These are phyloP conservation scores for Aphrophora alni DNA, from an alignment of 2,888 invertebrate genomes.

Conservation along the genomic window DNA sequence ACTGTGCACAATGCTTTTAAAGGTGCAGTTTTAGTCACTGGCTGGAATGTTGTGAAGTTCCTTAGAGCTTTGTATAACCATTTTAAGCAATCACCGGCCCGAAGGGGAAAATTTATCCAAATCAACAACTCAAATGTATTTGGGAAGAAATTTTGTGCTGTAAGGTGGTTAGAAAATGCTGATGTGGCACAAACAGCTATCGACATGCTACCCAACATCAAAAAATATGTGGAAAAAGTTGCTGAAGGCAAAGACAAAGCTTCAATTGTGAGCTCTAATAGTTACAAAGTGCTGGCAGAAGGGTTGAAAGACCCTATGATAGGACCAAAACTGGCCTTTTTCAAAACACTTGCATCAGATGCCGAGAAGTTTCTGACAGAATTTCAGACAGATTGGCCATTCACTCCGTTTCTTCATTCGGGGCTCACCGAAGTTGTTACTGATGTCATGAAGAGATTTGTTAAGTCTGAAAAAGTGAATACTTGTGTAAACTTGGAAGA, in stretches of 20 bases:
- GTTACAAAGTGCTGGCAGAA: background rate
- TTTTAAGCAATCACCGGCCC: background rate
- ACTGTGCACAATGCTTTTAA: too few species aligned
- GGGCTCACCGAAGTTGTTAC: background rate
- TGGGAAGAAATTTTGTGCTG: background rate
- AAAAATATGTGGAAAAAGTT: background rate
- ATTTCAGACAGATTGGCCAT: slow-evolving; percentile 22
- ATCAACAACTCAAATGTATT: background rate
- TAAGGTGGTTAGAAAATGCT: too few species aligned
- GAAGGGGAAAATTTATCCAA: background rate
- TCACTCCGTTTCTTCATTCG: background rate
- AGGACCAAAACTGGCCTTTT: slow-evolving; percentile 18
- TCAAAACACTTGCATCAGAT: background rate
- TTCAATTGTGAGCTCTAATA: too few species aligned
- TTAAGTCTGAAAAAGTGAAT: slow-evolving; percentile 7
- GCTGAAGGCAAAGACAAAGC: background rate
- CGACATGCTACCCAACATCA: slow-evolving; percentile 3
- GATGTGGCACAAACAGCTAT: slow-evolving; percentile 13
- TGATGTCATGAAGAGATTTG: slow-evolving; percentile 4
- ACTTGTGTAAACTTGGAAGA: background rate
- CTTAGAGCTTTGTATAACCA: background rate
- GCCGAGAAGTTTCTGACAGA: background rate
- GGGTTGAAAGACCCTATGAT: background rate
- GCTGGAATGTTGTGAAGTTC: background rate
- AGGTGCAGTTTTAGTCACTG: background rate